Conservation (phyloP, 1,140 invertebrate species). For the Octopus bimaculoides region DNA sequence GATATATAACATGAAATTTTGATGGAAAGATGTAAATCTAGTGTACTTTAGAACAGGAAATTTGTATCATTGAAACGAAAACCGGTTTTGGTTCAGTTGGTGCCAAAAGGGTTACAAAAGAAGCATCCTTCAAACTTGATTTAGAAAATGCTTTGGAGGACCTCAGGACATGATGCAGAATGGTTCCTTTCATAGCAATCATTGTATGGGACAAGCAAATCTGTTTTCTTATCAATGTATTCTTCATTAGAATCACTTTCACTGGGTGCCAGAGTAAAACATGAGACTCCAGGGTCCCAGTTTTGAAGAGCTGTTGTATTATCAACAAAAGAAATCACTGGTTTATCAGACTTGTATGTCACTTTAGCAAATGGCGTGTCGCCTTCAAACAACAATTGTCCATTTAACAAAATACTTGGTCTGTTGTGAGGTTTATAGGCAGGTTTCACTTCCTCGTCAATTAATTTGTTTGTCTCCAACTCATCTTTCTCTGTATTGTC, state of each 20-base stretch:
- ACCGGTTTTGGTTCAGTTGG: too few species aligned
- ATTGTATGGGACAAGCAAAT: neutral
- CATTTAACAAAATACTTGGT: constrained; percentile 7
- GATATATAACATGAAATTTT: too few species aligned
- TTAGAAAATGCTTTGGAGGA: neutral
- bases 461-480: too few species aligned
- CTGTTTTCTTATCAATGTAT: neutral
- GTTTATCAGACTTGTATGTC: neutral
- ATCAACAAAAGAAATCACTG: neutral
- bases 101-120: too few species aligned
- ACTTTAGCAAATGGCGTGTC: neutral
- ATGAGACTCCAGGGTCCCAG: constrained; percentile 7
- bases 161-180: neutral
- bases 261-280: neutral
- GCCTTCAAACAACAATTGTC: neutral
- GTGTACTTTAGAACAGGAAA: too few species aligned
- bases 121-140: too few species aligned
- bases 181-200: neutral
- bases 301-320: neutral
- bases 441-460: too few species aligned
- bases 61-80: too few species aligned
- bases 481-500: too few species aligned
- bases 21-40: too few species aligned
- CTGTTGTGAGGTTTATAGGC: neutral
- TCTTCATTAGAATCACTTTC: neutral